Evolutionary conservation across 2,113 vertebrate species (phyloP).

Genomic region (Conger conger): DNA sequence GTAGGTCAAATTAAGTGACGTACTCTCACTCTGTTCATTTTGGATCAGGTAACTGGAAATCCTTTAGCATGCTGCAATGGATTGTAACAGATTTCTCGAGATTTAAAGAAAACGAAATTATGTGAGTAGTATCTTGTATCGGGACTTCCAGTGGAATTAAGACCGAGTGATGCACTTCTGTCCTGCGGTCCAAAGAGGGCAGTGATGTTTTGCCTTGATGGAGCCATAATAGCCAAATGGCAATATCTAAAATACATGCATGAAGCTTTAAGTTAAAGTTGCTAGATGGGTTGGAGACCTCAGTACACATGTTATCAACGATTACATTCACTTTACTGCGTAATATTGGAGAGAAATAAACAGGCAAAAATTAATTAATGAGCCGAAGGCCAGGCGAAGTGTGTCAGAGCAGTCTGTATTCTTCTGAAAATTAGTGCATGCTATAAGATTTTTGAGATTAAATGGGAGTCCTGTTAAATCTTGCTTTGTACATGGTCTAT

Average conservation of each 20-base stretch:
- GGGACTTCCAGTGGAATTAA: background rate
- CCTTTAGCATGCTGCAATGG: no score
- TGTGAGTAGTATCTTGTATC: background rate
- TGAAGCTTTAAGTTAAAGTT: background rate
- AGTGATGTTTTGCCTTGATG: background rate
- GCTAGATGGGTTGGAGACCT: no score
- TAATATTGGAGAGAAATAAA: no score
- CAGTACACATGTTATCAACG: no score
- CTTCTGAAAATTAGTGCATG: background rate
- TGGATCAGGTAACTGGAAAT: no score
- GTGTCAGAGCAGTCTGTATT: background rate
- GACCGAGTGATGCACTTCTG: background rate
- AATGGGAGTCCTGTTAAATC: no score
- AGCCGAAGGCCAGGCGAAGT: background rate
- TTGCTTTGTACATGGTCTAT: no score
- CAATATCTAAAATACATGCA: background rate
- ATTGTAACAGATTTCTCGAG: background rate
- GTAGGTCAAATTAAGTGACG: no score
- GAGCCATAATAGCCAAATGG: background rate
- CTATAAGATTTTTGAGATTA: background rate
- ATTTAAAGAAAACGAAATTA: background rate
- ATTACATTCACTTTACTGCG: no score
- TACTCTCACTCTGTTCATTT: no score
- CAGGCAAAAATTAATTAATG: no score
- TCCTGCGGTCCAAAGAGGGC: background rate